These are phyloP conservation scores for Empis livida DNA, from an alignment of 2,888 invertebrate genomes.

Conservation along the genomic window DNA sequence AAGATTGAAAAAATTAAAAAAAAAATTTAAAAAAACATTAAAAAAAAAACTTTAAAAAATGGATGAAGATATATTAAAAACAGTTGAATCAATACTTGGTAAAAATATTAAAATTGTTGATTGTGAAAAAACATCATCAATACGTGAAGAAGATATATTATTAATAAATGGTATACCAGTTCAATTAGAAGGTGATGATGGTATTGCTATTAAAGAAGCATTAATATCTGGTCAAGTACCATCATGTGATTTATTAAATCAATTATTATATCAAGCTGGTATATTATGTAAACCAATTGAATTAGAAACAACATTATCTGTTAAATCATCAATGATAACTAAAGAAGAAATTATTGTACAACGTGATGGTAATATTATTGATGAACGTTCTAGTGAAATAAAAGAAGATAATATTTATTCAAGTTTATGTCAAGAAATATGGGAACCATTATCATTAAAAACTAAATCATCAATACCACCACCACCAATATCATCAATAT, in stretches of 20 bases:
- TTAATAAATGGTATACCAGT: constrained; percentile 59
- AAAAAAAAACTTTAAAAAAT: constrained; percentile 29
- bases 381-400: constrained; percentile 54
- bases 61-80: constrained; percentile 63
- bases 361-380: constrained; percentile 51
- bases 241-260: constrained; percentile 55
- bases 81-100: constrained; percentile 59
- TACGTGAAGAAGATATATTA: constrained; percentile 56
- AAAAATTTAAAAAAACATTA: background rate
- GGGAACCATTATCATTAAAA: constrained; percentile 39
- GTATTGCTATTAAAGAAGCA: constrained; percentile 52
- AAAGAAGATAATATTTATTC: constrained; percentile 59
- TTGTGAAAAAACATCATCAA: constrained; percentile 58
- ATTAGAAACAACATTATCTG: constrained; percentile 55
- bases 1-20: background rate
- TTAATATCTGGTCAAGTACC: constrained; percentile 56
- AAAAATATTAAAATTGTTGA: constrained; percentile 58
- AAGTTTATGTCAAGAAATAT: constrained; percentile 51
- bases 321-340: constrained; percentile 55
- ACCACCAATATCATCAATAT: no score
- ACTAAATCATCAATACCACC: constrained; percentile 1
- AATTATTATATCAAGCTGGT: constrained; percentile 51
- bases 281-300: constrained; percentile 53
- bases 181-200: constrained; percentile 52
- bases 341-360: constrained; percentile 58